A percentile compares a stretch with the other conserved stretches of the same genome.
These are phyloP conservation scores for Hemicentrotus pulcherrimus DNA, from an alignment of 35 echinoderm and acorn worm genomes.

Conservation along the genomic window DNA sequence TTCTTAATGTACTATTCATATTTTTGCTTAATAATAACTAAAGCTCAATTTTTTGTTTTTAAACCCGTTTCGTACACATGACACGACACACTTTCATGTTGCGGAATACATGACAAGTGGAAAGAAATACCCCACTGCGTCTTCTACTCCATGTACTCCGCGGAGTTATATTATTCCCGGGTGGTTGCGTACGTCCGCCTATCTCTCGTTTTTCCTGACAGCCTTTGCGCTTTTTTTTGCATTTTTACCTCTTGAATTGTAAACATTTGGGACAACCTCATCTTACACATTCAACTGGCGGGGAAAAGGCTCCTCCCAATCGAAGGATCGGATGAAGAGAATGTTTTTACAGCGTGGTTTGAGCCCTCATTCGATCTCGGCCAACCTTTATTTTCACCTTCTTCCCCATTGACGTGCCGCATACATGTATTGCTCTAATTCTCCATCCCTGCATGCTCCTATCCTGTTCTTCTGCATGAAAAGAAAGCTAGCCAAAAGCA, in stretches of 20 bases:
- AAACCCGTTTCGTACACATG: too few relatives aligned
- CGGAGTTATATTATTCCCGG: not conserved
- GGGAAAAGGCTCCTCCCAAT: not conserved
- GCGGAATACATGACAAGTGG: not conserved
- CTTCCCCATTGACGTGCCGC: not conserved
- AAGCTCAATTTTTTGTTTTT: too few relatives aligned
- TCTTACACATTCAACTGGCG: not conserved
- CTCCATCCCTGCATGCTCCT: not conserved
- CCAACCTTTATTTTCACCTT: not conserved
- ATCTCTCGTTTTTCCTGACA: not conserved
- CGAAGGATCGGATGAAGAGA: not conserved
- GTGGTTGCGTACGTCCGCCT: not conserved
- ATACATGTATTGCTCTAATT: constrained; percentile 32
- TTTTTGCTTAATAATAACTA: too few relatives aligned
- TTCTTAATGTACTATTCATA: too few relatives aligned
- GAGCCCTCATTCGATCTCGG: not conserved
- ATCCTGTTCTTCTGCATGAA: constrained; percentile 27
- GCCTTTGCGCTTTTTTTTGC: not conserved
- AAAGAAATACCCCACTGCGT: not conserved
- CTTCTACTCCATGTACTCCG: not conserved
- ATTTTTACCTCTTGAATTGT: not conserved
- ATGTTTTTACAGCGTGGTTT: constrained; percentile 11
- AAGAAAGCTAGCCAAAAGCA: constrained; percentile 8
- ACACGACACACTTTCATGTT: too few relatives aligned
- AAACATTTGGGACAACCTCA: constrained; percentile 1